phyloP scores from a whole-genome alignment of 1,140 invertebrate species.

The Carposina sasakii region DNA sequence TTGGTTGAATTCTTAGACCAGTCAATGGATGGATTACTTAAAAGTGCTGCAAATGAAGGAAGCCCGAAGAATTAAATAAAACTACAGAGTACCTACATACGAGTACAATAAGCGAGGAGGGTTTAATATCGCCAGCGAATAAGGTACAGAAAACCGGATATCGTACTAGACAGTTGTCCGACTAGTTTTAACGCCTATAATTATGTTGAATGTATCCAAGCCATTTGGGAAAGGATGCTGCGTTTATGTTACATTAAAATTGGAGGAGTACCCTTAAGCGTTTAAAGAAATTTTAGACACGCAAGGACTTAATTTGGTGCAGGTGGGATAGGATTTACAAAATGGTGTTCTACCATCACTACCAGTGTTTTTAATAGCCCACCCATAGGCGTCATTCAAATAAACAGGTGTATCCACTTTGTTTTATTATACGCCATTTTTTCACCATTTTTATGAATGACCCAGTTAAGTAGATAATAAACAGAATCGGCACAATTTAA shows the following conservation, averaged over 20 bases:
- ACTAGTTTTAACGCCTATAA: slow-evolving; percentile 42
- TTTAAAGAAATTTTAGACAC: slow-evolving; percentile 29
- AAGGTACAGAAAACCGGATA: slow-evolving; percentile 67
- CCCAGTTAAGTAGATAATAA: too few species aligned
- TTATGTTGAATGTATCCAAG: slow-evolving; percentile 14
- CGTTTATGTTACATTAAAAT: slow-evolving; percentile 14
- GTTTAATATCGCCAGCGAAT: slow-evolving; percentile 54
- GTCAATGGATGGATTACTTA: slow-evolving; percentile 43
- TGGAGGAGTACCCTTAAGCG: slow-evolving; percentile 17
- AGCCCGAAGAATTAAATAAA: slow-evolving; percentile 35
- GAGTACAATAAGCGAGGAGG: slow-evolving; percentile 33
- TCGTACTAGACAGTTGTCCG: slow-evolving; percentile 48
- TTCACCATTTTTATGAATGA: too few species aligned
- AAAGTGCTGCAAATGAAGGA: slow-evolving; percentile 23
- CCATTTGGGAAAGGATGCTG: slow-evolving; percentile 23
- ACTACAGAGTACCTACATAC: slow-evolving; percentile 39
- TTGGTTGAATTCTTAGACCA: too few species aligned
- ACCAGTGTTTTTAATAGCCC: too few species aligned
- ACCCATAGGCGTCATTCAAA: too few species aligned
- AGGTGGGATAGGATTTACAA: slow-evolving; percentile 19
- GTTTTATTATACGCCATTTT: too few species aligned
- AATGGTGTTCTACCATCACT: slow-evolving; percentile 23
- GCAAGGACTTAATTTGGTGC: slow-evolving; percentile 45
- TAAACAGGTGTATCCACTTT: too few species aligned
- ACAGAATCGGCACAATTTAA: too few species aligned